phyloP scores from a whole-genome alignment of 2,113 vertebrate genomes.

The Otus sunia region DNA sequence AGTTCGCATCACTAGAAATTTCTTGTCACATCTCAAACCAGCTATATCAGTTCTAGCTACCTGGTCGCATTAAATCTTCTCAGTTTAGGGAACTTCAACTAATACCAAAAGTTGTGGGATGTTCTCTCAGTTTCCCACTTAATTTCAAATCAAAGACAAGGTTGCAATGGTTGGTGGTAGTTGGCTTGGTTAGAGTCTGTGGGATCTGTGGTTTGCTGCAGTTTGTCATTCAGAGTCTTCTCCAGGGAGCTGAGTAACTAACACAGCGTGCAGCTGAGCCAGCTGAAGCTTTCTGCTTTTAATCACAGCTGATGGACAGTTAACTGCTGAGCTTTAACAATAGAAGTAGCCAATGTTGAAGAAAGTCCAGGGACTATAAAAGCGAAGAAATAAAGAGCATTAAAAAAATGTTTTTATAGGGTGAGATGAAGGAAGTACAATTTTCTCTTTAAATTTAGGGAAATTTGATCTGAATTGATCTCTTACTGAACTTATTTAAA shows the following conservation, averaged over 20 bases:
- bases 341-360: background rate
- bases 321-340: conserved; percentile 10
- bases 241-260: background rate
- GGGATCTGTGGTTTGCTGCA: background rate
- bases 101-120: background rate
- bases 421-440: conserved; percentile 13
- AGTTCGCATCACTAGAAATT: background rate
- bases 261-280: background rate
- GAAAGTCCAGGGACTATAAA: conserved; percentile 12
- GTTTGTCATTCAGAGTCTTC: background rate
- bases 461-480: conserved; percentile 34
- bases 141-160: background rate
- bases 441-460: conserved; percentile 39
- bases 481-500: conserved; percentile 21
- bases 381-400: background rate
- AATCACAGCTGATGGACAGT: conserved; percentile 34
- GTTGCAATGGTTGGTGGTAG: background rate
- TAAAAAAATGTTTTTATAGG: conserved; percentile 6
- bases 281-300: conserved; percentile 35
- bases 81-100: background rate
- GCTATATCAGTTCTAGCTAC: background rate
- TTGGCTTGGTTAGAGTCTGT: background rate
- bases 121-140: background rate
- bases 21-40: background rate
- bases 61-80: background rate